Evolutionary conservation across 2,888 invertebrate genomes (phyloP), one percentile per base, ranked within the genome.

Genomic region (Cactoblastis cactorum): DNA sequence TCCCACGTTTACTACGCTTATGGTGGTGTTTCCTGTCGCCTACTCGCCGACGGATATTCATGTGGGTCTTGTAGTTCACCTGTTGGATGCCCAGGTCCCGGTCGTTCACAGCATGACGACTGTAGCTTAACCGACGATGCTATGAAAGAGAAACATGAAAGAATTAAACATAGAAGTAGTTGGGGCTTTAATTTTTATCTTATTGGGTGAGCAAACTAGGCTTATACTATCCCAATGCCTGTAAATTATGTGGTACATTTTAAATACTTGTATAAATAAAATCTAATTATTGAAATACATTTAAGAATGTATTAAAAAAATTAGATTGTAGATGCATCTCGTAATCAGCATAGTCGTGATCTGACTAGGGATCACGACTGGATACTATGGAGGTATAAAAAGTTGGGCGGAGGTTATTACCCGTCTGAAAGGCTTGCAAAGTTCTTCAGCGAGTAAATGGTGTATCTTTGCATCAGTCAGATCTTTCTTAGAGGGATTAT

Each of bases 401-500:
- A 54, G 59, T 49, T 45, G 17, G 53, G 43, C 62, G 39, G 59
- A 59, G 56, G 9, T 58, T 79, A 93, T 91, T 91, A 96, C 96
- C 88, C 96, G 91, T 90, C 95, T 92, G 70, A 95, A 95, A 6
- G 97, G 96, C 82, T 96, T 96, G 82, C 94, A 94, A 37, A 97
- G 86, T 80, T 97, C 97, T 80, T 97, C 96, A 2, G 96, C 96
- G 37, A 98, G 90, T 39, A 98, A 91, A 81, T 98, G 97, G 81
- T 98, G 98, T 62, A 97, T 96, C 80, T 94, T 95, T n/a, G 96
- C 97, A 79, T 98, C 97, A 0, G 97, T 97, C 53, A 97, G 87
- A 86, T 97, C 97, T 80, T 97, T 97, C 75, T 95, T 95, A 51
- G 96, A 96, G 48, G 97, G 97, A 90, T 95, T 96, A 75, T 97